Evolutionary conservation across 2,113 vertebrate species (phyloP), one percentile per base, ranked within the genome.

Genomic region (Rattus rattus): DNA sequence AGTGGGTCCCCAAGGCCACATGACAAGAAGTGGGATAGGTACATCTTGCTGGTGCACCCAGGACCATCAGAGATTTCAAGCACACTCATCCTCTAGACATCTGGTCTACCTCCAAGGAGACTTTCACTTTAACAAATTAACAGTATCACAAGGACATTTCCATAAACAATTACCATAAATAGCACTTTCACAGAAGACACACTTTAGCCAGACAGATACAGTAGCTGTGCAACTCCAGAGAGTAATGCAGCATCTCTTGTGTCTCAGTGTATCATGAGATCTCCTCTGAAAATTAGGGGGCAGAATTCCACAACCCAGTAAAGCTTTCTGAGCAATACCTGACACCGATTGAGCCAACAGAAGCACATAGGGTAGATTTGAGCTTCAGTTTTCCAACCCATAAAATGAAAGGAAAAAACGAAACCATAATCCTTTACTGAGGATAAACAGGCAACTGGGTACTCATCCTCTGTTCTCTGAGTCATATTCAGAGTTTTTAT

Each of bases 21-120:
- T 3, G 16, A 5, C 20, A 91, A 7, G 17, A 11, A 13, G 7
- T 22, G 14, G 13, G 5, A n/a, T 28, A 77, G 47, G 12, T 26
- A 47, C 1, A 13, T 7, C 7, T 5, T 22, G 0, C 63, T 7
- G 12, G 11, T 24, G 8, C 6, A 47, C 10, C 56, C 76, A 11
- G 56, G 39, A 47, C 26, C 30, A 87, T 47, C 36, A 49, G 52
- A 22, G 14, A 33, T 72, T 22, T 56, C 65, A 30, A 39, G 75
- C 7, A 54, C 63, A 16, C 28, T 63, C 79, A 79, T 19, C 4
- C 33, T 69, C 39, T 49, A 63, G 63, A 67, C 80, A 73, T 24
- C 52, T n/a, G 56, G 59, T 47, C 33, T 16, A 65, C 24, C 24
- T 36, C 0, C 2, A 89, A 30, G 28, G 26, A 88, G 59, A 52